Evolutionary conservation across 2,113 vertebrate genomes (phyloP).

Genomic region (Pagrus major): DNA sequence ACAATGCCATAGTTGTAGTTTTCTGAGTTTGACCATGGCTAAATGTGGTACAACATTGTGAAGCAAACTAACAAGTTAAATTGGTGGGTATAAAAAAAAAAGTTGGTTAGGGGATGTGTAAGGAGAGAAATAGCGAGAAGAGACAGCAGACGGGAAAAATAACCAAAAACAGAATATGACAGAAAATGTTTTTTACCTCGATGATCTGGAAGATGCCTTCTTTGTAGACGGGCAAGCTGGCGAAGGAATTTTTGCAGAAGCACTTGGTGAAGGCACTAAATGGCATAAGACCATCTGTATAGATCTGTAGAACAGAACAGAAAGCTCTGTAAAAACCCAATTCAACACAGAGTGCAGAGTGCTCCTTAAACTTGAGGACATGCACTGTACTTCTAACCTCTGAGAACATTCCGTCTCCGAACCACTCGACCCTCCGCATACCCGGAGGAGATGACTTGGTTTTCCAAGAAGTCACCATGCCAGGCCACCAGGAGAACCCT

Average conservation of each 20-base stretch:
- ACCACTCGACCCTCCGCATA: slow-evolving; percentile 94
- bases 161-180: background rate
- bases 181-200: slow-evolving; percentile 85
- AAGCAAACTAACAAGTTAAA: too few species aligned
- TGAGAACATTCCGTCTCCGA: slow-evolving; percentile 94
- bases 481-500: slow-evolving; percentile 95
- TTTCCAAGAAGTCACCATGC: slow-evolving; percentile 90
- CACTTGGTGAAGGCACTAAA: slow-evolving; percentile 87
- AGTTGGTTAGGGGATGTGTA: too few species aligned
- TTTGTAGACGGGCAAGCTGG: slow-evolving; percentile 90
- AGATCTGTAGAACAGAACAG: slow-evolving; percentile 86
- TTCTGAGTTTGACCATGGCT: background rate
- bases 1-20: too few species aligned
- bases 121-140: background rate
- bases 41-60: background rate
- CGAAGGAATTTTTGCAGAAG: slow-evolving; percentile 90
- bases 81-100: background rate
- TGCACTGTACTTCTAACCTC: slow-evolving; percentile 85
- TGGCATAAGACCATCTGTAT: slow-evolving; percentile 85
- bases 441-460: slow-evolving; percentile 80
- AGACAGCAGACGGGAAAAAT: background rate
- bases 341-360: background rate
- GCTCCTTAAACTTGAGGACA: background rate
- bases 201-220: slow-evolving; percentile 90
- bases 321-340: background rate